These are phyloP conservation scores for Setophaga petechia DNA, from an alignment of 2,113 vertebrate genomes.

Conservation along the genomic window DNA sequence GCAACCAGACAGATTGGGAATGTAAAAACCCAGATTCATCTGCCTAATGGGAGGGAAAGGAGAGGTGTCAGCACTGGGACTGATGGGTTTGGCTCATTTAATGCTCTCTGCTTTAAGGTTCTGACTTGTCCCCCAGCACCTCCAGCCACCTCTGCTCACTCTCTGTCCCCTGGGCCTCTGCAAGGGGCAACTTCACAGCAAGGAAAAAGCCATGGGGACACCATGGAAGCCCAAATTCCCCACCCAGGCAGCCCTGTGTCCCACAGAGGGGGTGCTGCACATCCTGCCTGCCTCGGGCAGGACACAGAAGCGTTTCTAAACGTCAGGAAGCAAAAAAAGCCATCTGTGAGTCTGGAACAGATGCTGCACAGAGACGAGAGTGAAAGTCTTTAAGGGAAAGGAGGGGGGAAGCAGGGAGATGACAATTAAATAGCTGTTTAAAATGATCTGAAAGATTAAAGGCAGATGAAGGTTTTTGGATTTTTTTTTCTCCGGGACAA, in stretches of 20 bases:
- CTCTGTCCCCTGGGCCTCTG: rapidly evolving
- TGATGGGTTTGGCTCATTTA: not conserved
- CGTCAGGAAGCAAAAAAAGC: not conserved
- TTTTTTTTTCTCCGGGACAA: not conserved
- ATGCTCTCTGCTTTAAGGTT: not conserved
- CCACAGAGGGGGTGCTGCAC: not conserved
- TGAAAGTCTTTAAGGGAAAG: slow-evolving; percentile 9
- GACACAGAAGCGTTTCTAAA: not conserved
- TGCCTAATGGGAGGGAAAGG: not conserved
- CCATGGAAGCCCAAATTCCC: not conserved
- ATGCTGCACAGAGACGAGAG: not conserved
- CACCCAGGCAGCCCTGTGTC: not conserved
- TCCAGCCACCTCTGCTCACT: not conserved
- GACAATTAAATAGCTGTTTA: slow-evolving; percentile 59
- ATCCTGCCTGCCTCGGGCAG: not conserved
- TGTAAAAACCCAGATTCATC: not conserved
- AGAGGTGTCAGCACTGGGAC: not conserved
- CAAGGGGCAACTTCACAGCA: not conserved
- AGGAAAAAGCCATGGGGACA: rapidly evolving
- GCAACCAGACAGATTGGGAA: not conserved
- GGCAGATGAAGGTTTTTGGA: not conserved
- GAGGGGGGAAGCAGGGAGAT: not conserved
- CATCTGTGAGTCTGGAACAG: slow-evolving; percentile 33
- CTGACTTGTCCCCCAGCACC: not conserved
- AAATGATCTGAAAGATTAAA: slow-evolving; percentile 51